phyloP scores from a whole-genome alignment of 1,140 invertebrate species.

The Ctenoplectra terminalis region DNA sequence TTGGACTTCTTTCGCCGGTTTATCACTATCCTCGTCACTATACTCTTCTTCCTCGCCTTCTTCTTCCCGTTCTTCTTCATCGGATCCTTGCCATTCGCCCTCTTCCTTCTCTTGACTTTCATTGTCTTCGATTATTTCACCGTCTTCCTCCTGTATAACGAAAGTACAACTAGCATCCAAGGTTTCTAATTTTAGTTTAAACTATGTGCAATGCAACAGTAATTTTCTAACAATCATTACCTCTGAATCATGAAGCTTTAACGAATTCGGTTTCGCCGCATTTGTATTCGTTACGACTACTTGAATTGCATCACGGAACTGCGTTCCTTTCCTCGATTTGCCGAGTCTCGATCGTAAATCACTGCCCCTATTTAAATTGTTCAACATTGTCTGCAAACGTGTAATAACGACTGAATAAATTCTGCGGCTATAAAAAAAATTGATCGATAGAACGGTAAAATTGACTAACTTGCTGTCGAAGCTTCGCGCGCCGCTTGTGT shows the following conservation, averaged over 20 bases:
- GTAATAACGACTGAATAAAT: constrained; percentile 12
- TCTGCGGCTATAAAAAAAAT: constrained; percentile 1
- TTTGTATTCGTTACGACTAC: constrained; percentile 78
- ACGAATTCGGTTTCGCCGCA: constrained; percentile 41
- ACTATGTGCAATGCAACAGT: not conserved
- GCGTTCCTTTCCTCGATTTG: constrained; percentile 41
- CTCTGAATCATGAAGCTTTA: constrained; percentile 62
- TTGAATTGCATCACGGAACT: constrained; percentile 75
- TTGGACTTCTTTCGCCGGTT: constrained; percentile 77
- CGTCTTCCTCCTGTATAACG: constrained; percentile 40
- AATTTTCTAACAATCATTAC: constrained; percentile 25
- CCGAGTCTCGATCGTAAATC: constrained; percentile 77
- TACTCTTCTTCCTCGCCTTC: constrained; percentile 64
- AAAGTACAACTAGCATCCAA: not conserved
- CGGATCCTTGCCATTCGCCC: constrained; percentile 56
- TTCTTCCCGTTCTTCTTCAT: constrained; percentile 62
- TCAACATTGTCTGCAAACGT: constrained; percentile 43
- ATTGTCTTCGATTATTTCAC: constrained; percentile 56
- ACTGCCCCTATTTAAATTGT: constrained; percentile 45
- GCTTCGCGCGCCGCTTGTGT: constrained; percentile 73
- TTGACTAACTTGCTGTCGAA: constrained; percentile 60
- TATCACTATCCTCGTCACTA: constrained; percentile 59
- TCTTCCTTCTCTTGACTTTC: constrained; percentile 61
- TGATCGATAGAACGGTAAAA: not conserved
- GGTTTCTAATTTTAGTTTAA: too few relatives aligned